phyloP scores from a whole-genome alignment of 2,888 invertebrate species.

The Spodoptera picta region DNA sequence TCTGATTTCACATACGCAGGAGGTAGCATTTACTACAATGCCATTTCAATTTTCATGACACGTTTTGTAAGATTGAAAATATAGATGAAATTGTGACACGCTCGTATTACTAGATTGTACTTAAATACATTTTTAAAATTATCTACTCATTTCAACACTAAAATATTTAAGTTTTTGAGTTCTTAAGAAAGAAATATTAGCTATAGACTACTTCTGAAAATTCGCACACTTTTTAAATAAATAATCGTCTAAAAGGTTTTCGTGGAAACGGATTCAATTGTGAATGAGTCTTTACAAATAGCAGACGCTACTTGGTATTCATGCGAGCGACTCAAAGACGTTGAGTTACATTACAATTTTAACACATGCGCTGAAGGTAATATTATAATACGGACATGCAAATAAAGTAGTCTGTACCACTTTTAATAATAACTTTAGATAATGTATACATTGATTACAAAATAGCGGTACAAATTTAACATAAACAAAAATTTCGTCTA shows the following conservation, averaged over 20 bases:
- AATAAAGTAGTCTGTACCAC: constrained; percentile 4
- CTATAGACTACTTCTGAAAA: not conserved
- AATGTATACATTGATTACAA: too few species aligned
- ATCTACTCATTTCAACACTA: too few species aligned
- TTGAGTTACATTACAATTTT: constrained; percentile 29
- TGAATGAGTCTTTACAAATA: constrained; percentile 23
- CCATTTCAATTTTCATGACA: constrained; percentile 19
- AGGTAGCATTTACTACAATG: constrained; percentile 14
- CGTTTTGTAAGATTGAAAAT: constrained; percentile 3
- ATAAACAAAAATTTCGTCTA: too few species aligned
- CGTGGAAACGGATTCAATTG: constrained; percentile 1
- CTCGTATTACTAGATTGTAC: too few species aligned
- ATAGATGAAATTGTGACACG: too few species aligned
- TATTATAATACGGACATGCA: constrained; percentile 12
- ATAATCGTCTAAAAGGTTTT: too few species aligned
- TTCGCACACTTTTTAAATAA: not conserved
- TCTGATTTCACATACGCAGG: constrained; percentile 10
- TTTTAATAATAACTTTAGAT: constrained; percentile 1
- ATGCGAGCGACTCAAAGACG: constrained; percentile 35
- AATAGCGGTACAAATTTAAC: too few species aligned
- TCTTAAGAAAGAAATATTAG: too few species aligned
- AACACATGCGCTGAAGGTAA: constrained; percentile 33
- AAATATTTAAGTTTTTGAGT: too few species aligned
- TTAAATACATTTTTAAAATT: too few species aligned
- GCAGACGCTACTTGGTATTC: constrained; percentile 36